Evolutionary conservation across 2,888 invertebrate genomes (phyloP).

Genomic region (Brassicogethes aeneus): DNA sequence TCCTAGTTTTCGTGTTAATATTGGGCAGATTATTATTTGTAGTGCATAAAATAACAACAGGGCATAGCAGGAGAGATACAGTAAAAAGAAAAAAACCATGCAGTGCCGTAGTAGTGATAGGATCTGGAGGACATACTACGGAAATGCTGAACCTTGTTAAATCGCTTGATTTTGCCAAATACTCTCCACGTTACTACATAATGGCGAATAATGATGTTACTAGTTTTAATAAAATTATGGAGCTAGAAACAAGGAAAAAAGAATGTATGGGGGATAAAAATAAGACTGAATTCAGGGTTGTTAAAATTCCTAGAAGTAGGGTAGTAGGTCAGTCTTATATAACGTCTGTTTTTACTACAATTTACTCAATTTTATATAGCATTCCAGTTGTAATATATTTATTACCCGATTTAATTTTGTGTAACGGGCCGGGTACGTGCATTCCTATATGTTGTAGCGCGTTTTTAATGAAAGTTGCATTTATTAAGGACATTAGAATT

Average conservation of each 20-base stretch:
- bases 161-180: constrained; percentile 53
- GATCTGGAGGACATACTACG: constrained; percentile 89
- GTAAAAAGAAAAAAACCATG: constrained; percentile 26
- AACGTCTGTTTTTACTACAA: constrained; percentile 69
- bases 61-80: constrained; percentile 26
- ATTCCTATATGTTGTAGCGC: constrained; percentile 79
- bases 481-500: constrained; percentile 59
- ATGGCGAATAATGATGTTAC: constrained; percentile 69
- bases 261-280: constrained; percentile 10
- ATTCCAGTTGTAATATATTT: constrained; percentile 59
- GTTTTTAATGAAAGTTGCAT: constrained; percentile 62
- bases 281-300: constrained; percentile 42
- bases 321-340: constrained; percentile 80
- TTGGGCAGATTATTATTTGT: constrained; percentile 32
- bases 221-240: constrained; percentile 60
- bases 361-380: constrained; percentile 59
- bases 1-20: constrained; percentile 26
- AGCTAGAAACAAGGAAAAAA: constrained; percentile 38
- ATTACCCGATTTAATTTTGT: constrained; percentile 73
- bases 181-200: constrained; percentile 68
- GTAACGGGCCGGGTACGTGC: constrained; percentile 97
- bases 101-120: constrained; percentile 56
- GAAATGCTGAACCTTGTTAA: constrained; percentile 76
- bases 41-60: constrained; percentile 33
- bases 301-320: constrained; percentile 72